phyloP scores from a whole-genome alignment of 2,113 vertebrate species.

The Hoplias malabaricus region DNA sequence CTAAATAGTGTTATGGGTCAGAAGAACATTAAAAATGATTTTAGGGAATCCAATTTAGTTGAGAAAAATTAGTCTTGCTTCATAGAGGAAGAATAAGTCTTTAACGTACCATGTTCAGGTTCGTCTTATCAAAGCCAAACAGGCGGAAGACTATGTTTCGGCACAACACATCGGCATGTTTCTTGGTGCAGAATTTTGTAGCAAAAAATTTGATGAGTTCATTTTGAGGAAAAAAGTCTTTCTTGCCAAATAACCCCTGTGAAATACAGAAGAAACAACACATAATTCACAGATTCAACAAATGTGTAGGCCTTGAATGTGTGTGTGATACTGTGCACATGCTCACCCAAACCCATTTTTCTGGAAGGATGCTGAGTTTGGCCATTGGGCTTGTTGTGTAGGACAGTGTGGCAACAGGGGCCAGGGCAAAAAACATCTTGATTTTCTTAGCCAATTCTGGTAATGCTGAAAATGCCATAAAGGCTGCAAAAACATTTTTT shows the following conservation, averaged over 20 bases:
- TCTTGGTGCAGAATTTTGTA: slow-evolving; percentile 77
- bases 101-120: slow-evolving; percentile 84
- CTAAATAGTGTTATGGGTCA: too few relatives aligned
- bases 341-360: slow-evolving; percentile 77
- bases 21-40: too few relatives aligned
- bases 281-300: not conserved
- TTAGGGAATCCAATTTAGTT: too few relatives aligned
- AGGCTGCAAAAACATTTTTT: slow-evolving; percentile 68
- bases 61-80: too few relatives aligned
- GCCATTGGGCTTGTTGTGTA: slow-evolving; percentile 76
- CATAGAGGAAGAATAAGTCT: not conserved
- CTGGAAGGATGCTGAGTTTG: slow-evolving; percentile 70
- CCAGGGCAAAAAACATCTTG: slow-evolving; percentile 84
- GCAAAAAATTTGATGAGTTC: slow-evolving; percentile 78
- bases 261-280: not conserved
- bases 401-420: slow-evolving; percentile 80
- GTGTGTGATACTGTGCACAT: not conserved
- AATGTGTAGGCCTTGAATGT: not conserved
- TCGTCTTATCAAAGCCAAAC: slow-evolving; percentile 83
- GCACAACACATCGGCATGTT: slow-evolving; percentile 75
- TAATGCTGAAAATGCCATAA: slow-evolving; percentile 85
- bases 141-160: slow-evolving; percentile 82
- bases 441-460: slow-evolving; percentile 86
- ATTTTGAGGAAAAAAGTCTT: slow-evolving; percentile 77
- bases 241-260: slow-evolving; percentile 82